These are phyloP conservation scores for Spongilla lacustris DNA, from an alignment of 37 sponge, comb jelly and placozoan species.

Conservation along the genomic window DNA sequence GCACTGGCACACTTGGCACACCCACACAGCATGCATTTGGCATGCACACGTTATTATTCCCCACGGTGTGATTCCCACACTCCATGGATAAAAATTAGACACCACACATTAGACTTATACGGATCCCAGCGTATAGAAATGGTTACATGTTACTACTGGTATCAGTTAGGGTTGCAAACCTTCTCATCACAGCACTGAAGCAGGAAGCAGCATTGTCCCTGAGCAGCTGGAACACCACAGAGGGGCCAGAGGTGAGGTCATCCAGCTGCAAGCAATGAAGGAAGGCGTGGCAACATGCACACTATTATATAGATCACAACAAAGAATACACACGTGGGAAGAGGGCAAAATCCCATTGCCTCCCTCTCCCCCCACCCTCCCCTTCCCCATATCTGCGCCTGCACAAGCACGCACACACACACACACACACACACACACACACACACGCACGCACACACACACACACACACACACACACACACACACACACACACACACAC, in stretches of 20 bases:
- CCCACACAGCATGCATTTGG: not conserved
- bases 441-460: not conserved
- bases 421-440: slow-evolving; percentile 11
- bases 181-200: slow-evolving; percentile 48
- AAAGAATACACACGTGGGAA: too few relatives aligned
- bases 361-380: too few relatives aligned
- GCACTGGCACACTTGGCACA: not conserved
- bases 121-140: too few relatives aligned
- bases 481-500: not conserved
- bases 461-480: not conserved
- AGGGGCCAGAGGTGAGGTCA: slow-evolving; percentile 20
- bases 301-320: too few relatives aligned
- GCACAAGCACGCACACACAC: not conserved
- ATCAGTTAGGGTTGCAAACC: too few relatives aligned
- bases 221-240: slow-evolving; percentile 33
- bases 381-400: not conserved
- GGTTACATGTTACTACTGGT: too few relatives aligned
- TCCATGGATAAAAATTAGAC: too few relatives aligned
- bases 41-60: not conserved
- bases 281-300: not conserved
- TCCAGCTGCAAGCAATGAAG: slow-evolving; percentile 1
- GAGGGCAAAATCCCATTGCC: too few relatives aligned
- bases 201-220: slow-evolving; percentile 83
- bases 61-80: not conserved
- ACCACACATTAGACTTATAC: too few relatives aligned